Evolutionary conservation across 2,113 vertebrate genomes (phyloP), one percentile per base, ranked within the genome.

Genomic region (Fukomys damarensis): DNA sequence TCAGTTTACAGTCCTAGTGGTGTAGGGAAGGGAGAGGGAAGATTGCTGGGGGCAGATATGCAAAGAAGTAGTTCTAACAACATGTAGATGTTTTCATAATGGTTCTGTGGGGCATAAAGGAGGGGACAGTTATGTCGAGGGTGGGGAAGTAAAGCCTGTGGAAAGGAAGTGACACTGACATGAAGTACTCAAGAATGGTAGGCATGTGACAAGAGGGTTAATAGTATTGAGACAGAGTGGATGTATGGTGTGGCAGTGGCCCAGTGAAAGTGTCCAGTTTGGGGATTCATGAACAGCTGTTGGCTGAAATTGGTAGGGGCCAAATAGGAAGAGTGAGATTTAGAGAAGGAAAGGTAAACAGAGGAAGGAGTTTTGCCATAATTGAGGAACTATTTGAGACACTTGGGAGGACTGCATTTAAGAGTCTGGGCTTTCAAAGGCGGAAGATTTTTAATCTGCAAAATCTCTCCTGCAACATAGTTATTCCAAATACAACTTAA

Each of bases 391-490:
- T 20, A 1, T 63, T 0, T 68, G 81, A 91, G 61, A 92, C 46
- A 81, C 49, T 93, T 43, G 35, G 35, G 32, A 59, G 30, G 26
- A 66, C 38, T 89, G 4, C 70, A 13, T 65, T 56, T 84, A n/a
- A 91, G 63, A 85, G 19, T 86, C 81, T 79, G 35, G 26, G 32
- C 85, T 93, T 86, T 89, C 80, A 41, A 56, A 86, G 13, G 22
- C 59, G 93, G 20, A 26, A 85, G 20, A 12, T 52, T 94, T 95
- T 92, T 77, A 89, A 72, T 89, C 58, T 87, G n/a, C 20, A 90
- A 52, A 80, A 14, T 86, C n/a, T 87, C 70, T 96, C 66, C n/a
- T 87, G 41, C n/a, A 59, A 5, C 14, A 13, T 79, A 35, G 38
- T 54, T 70, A 90, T n/a, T 89, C 59, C 66, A 74, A 58, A 90